Conservation (phyloP, 1,140 invertebrate species). For the Magallana angulata region DNA sequence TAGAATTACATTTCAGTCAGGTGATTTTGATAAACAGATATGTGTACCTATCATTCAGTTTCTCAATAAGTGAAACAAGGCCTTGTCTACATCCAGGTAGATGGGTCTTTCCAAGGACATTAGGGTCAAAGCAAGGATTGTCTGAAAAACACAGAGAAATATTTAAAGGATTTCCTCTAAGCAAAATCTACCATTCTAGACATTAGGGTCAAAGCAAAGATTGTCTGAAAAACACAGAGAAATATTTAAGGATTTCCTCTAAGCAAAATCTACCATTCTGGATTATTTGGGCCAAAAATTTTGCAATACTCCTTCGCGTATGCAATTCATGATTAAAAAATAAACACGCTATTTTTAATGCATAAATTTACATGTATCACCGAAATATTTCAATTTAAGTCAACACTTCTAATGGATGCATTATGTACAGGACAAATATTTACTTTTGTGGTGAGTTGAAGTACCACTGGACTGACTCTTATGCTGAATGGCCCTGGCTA, state of each 20-base stretch:
- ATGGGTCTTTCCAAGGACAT: constrained; percentile 48
- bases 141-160: not conserved
- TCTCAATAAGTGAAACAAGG: constrained; percentile 52
- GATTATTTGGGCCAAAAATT: no score
- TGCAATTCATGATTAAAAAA: no score
- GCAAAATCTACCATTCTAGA: not conserved
- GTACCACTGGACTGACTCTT: not conserved
- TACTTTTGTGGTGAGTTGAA: not conserved
- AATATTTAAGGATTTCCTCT: no score
- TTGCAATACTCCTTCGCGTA: no score
- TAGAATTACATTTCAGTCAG: no score
- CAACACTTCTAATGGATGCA: no score
- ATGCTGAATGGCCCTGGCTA: not conserved
- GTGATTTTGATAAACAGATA: no score
- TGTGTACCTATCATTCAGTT: constrained; percentile 58
- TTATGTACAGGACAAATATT: not conserved
- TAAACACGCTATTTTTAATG: no score
- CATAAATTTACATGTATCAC: no score
- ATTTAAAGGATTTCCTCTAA: no score
- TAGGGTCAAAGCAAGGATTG: constrained; percentile 44
- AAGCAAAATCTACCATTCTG: no score
- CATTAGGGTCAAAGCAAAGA: constrained; percentile 46
- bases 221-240: not conserved
- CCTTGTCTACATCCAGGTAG: constrained; percentile 52
- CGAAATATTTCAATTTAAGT: no score